Conservation (phyloP, 2,888 invertebrate species). For the Epinotia bilunana region DNA sequence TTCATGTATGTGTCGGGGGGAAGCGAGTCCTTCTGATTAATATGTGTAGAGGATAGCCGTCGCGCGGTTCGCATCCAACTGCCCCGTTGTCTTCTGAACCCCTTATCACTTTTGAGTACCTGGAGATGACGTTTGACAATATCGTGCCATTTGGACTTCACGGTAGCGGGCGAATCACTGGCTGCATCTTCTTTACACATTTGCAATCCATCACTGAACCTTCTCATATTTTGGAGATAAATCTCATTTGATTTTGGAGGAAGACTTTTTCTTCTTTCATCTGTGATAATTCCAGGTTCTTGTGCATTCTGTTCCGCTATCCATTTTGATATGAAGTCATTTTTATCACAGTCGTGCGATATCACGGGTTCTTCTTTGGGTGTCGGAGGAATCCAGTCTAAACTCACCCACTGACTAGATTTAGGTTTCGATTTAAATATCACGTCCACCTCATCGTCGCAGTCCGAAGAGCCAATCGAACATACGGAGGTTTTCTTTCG, state of each 20-base stretch:
- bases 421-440: conserved; percentile 84
- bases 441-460: conserved; percentile 82
- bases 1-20: conserved; percentile 77
- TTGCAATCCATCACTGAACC: conserved; percentile 81
- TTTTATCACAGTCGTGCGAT: conserved; percentile 82
- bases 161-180: conserved; percentile 80
- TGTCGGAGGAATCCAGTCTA: conserved; percentile 82
- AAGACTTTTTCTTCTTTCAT: conserved; percentile 79
- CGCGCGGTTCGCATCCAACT: conserved; percentile 80
- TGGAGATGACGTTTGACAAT: conserved; percentile 81
- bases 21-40: conserved; percentile 67
- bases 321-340: conserved; percentile 83
- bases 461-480: conserved; percentile 82
- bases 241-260: conserved; percentile 82
- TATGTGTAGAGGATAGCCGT: conserved; percentile 72
- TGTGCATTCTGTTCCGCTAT: conserved; percentile 81
- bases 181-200: conserved; percentile 83
- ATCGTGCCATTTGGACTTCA: conserved; percentile 83
- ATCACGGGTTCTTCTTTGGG: conserved; percentile 82
- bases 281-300: conserved; percentile 73
- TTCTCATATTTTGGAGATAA: conserved; percentile 79
- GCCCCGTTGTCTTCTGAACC: conserved; percentile 77
- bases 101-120: conserved; percentile 78
- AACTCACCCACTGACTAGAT: conserved; percentile 84
- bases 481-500: conserved; percentile 82